phyloP scores from a whole-genome alignment of 2,113 vertebrate genomes.

The Paradoxurus hermaphroditus region DNA sequence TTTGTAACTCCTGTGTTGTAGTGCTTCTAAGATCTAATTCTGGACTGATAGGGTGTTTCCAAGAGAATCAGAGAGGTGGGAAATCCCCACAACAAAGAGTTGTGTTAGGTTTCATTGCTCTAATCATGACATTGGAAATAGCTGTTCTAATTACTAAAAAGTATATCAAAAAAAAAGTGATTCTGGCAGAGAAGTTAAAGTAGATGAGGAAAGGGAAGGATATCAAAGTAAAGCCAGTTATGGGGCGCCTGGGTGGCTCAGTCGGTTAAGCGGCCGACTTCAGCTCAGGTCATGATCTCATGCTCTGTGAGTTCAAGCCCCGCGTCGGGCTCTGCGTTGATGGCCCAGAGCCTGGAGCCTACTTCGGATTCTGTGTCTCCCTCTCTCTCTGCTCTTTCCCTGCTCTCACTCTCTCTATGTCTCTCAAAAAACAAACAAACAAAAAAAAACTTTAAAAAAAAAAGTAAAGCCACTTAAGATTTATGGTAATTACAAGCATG shows the following conservation, averaged over 20 bases:
- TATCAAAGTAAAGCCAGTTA: conserved; percentile 11
- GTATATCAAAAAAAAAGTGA: background rate
- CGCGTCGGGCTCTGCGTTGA: no score
- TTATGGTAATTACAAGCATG: background rate
- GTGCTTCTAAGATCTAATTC: conserved; percentile 35
- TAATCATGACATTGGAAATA: conserved; percentile 37
- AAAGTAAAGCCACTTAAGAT: background rate
- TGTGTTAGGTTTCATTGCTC: conserved; percentile 36
- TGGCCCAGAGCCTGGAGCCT: no score
- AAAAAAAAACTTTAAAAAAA: no score
- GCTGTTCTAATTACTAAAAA: conserved; percentile 52
- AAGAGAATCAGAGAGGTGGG: conserved; percentile 12
- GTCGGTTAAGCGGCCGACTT: no score
- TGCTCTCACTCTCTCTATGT: no score
- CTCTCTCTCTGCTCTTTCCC: no score
- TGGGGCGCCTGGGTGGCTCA: no score
- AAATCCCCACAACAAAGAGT: conserved; percentile 45
- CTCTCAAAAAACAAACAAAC: no score
- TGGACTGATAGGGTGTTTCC: conserved; percentile 38
- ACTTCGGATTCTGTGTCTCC: no score
- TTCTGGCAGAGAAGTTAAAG: conserved; percentile 16
- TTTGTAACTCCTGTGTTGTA: background rate
- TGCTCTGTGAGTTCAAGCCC: no score
- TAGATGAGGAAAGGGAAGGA: conserved; percentile 19
- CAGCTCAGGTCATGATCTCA: no score